These are phyloP conservation scores for Erinaceus europaeus DNA, from an alignment of 2,113 vertebrate species.

Conservation along the genomic window DNA sequence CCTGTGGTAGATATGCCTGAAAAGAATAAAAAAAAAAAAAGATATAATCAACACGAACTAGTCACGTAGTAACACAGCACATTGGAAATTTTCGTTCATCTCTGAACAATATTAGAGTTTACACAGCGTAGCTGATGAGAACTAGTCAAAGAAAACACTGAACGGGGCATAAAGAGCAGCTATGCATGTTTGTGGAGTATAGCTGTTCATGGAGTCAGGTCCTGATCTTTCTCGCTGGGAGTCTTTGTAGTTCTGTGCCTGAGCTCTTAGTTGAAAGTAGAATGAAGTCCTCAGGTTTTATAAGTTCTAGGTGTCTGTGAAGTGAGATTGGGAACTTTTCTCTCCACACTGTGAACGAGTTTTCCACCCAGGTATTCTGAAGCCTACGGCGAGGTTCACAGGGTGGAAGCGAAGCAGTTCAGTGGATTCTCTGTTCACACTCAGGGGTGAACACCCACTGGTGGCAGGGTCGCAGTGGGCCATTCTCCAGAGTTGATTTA, in stretches of 20 bases:
- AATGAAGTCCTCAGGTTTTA: not conserved
- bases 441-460: not conserved
- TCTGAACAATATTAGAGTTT: constrained; percentile 16
- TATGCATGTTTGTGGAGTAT: not conserved
- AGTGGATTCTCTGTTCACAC: not conserved
- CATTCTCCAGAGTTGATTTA: not conserved
- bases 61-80: not conserved
- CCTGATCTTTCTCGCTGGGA: not conserved
- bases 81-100: not conserved
- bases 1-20: constrained; percentile 34
- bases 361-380: constrained; percentile 20
- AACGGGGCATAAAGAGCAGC: not conserved
- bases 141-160: not conserved
- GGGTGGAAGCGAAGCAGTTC: not conserved
- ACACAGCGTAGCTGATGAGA: not conserved
- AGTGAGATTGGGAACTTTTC: not conserved
- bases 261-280: constrained; percentile 6
- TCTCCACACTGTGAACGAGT: not conserved
- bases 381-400: constrained; percentile 31
- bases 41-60: not conserved
- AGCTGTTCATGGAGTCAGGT: not conserved
- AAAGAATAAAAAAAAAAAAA: not conserved
- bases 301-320: constrained; percentile 23
- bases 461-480: not conserved
- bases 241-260: not conserved